Conservation (phyloP, 2,797 vertebrate genomes). For the Argya squamiceps region DNA sequence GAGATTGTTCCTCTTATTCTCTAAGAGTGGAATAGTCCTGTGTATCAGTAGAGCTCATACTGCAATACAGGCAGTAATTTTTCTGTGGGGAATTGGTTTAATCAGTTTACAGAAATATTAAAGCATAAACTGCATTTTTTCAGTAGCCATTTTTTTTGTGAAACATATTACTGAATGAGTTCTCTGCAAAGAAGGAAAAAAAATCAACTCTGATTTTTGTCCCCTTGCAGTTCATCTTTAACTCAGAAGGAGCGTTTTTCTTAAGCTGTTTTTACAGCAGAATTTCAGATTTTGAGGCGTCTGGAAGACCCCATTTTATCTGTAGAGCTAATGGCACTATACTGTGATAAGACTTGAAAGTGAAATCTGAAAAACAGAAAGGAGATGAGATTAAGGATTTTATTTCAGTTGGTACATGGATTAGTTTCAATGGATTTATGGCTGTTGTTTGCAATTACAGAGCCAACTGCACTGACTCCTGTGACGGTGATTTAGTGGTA, state of each 20-base stretch:
- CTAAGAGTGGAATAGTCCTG: not conserved
- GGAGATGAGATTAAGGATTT: constrained; percentile 30
- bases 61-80: not conserved
- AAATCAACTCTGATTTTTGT: not conserved
- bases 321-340: not conserved
- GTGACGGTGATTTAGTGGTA: not conserved
- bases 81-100: constrained; percentile 1
- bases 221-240: not conserved
- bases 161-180: not conserved
- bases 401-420: constrained; percentile 28
- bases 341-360: constrained; percentile 57
- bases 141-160: not conserved
- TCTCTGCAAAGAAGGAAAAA: not conserved
- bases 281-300: not conserved
- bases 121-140: not conserved
- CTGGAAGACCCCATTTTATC: constrained; percentile 31
- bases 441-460: not conserved
- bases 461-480: not conserved
- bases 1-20: not conserved
- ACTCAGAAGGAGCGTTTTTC: not conserved
- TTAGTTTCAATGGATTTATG: constrained; percentile 54
- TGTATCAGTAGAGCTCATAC: not conserved
- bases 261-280: not conserved
- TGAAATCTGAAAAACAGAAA: constrained; percentile 44
- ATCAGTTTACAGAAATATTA: constrained; percentile 19